A percentile compares a stretch with the other conserved stretches of the same genome.
phyloP scores from a whole-genome alignment of 2,888 invertebrate genomes.

The Bombyx huttoni region DNA sequence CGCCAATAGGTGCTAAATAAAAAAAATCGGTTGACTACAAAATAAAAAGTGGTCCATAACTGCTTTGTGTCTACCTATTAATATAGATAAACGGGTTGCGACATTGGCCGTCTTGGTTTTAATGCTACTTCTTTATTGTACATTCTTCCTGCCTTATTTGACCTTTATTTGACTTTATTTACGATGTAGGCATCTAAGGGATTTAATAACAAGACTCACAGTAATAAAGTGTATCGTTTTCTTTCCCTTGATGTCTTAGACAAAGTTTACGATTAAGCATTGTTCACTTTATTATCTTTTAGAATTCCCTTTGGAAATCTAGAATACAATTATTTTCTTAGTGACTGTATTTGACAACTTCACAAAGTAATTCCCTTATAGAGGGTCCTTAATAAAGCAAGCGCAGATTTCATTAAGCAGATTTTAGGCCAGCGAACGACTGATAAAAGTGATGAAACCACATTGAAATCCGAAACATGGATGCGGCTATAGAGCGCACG shows the following conservation, averaged over 20 bases:
- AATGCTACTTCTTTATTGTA: too few relatives aligned
- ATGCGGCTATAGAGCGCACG: slow-evolving; percentile 3
- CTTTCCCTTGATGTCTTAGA: background rate
- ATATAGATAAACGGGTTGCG: too few relatives aligned
- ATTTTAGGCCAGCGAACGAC: too few relatives aligned
- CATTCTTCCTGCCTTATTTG: too few relatives aligned
- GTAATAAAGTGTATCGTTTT: background rate
- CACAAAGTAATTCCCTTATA: background rate
- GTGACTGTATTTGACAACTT: background rate
- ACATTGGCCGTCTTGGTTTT: too few relatives aligned
- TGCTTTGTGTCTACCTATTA: too few relatives aligned
- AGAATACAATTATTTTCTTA: background rate
- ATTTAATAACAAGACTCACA: background rate
- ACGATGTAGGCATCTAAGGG: too few relatives aligned
- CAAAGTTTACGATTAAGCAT: background rate
- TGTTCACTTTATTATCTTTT: background rate
- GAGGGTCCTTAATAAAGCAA: too few relatives aligned
- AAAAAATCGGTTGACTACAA: too few relatives aligned
- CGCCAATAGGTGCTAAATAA: too few relatives aligned
- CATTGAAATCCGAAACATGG: slow-evolving; percentile 20
- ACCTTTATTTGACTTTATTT: too few relatives aligned
- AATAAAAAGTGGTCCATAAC: too few relatives aligned
- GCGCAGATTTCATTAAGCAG: background rate
- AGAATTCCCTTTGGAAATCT: background rate
- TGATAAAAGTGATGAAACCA: slow-evolving; percentile 10